Base-by-base conservation (phyloP, 2,888 invertebrate genomes). In the Drosophila phalerata region DNA sequence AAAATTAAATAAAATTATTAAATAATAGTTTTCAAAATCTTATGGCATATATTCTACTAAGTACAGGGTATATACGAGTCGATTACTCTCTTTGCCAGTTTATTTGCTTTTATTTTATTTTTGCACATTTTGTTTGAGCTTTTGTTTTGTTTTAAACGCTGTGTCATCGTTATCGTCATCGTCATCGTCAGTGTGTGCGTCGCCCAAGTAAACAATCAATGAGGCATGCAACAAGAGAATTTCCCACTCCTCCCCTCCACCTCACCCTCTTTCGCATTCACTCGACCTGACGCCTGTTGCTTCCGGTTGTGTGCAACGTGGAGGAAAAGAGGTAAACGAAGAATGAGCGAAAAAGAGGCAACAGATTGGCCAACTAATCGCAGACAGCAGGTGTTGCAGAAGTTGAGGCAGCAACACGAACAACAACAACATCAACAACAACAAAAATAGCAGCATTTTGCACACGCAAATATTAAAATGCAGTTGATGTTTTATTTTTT, bases 191-290 rank as follows among this genome's bases (percentile, higher is more conserved):
- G 40, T 51, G 84, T 48, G 56, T 80, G 69, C 63, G 67, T 62
- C 73, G 70, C 73, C 70, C 69, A 68, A 69, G 83, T 63, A 79
- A 85, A 73, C 88, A 79, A 53, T 79, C 81, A 85, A 81, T 85
- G 73, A 63, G 82, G 67, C 73, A 73, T 73, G 76, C 79, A 79
- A 32, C 56, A 32, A 49, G 19, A 11, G 15, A 17, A 22, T 13
- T 17, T 6, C 37, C 15, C 10, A 11, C 8, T 13, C 40, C 5
- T 1, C 19, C 40, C 11, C 37, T 6, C n/a, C 5, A 1, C 19
- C 40, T 9, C 37, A 2, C n/a, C 13, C n/a, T 5, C 43, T 11
- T 3, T n/a, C n/a, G n/a, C n/a, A 0, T 28, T 28, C 13, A 13
- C 51, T 28, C 45, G 37, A 30, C 32, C 66, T 13, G 65, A 65